Evolutionary conservation across 2,113 vertebrate genomes (phyloP).

Genomic region (Cyphomyrus plagiostoma): DNA sequence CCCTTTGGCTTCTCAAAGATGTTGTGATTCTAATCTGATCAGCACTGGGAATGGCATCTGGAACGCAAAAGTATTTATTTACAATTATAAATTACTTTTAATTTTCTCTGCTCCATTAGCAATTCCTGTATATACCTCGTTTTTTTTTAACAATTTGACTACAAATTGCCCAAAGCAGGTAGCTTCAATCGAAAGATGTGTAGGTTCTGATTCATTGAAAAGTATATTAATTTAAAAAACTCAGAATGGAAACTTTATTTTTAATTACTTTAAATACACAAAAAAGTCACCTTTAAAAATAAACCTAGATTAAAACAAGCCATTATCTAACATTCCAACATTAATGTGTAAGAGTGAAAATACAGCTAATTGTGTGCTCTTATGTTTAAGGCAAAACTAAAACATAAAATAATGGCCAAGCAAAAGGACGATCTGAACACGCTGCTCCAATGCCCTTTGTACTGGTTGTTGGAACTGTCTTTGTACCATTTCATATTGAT

Average conservation of each 20-base stretch:
- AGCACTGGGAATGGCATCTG: slow-evolving; percentile 89
- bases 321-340: neutral
- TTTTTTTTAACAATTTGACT: neutral
- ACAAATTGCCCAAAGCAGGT: neutral
- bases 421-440: neutral
- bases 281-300: neutral
- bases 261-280: neutral
- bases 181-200: neutral
- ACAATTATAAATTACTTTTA: neutral
- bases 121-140: neutral
- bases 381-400: neutral
- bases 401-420: neutral
- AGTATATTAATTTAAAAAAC: neutral
- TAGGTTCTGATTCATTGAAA: neutral
- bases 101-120: neutral
- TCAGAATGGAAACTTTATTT: neutral
- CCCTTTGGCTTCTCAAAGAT: slow-evolving; percentile 87
- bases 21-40: slow-evolving; percentile 92
- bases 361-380: neutral
- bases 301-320: neutral
- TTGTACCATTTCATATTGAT: slow-evolving; percentile 16
- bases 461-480: neutral
- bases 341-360: neutral
- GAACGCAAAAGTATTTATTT: slow-evolving; percentile 20
- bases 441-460: slow-evolving; percentile 13